Percentiles rank a stretch among this genome's conserved stretches.
These are phyloP conservation scores for Tridacna crocea DNA, from an alignment of 2,888 invertebrate species.

Conservation along the genomic window DNA sequence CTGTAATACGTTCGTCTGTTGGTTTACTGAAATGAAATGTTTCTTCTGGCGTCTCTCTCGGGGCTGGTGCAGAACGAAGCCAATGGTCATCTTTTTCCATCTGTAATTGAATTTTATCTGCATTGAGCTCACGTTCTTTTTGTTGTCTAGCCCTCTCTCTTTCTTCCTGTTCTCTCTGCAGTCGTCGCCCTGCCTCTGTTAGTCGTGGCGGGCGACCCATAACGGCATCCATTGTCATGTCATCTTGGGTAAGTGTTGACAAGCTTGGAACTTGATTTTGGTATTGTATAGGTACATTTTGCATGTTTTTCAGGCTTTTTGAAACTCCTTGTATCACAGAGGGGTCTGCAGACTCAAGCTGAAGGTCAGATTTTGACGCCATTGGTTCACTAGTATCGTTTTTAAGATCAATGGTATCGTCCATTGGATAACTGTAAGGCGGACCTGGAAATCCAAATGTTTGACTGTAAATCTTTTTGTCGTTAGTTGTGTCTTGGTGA, in stretches of 20 bases:
- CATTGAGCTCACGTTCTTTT: background rate
- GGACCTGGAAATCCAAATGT: background rate
- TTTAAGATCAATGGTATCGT: background rate
- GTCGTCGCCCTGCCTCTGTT: background rate
- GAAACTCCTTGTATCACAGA: no score
- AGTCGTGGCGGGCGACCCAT: slow-evolving; percentile 12
- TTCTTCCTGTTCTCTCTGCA: background rate
- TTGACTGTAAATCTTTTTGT: background rate
- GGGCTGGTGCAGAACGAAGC: no score
- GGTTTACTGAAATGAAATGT: background rate
- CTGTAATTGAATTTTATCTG: no score
- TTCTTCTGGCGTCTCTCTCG: background rate
- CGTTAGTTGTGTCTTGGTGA: background rate
- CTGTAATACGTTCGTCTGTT: background rate
- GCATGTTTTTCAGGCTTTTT: no score
- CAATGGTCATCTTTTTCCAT: no score
- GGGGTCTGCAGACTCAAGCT: no score
- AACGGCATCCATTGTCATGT: slow-evolving; percentile 19
- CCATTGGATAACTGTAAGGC: background rate
- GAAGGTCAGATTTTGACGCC: no score
- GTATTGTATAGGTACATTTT: no score
- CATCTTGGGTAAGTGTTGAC: slow-evolving; percentile 22
- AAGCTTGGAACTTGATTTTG: background rate
- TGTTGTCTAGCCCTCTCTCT: background rate
- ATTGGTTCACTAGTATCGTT: background rate